Conservation (phyloP, 2,113 vertebrate genomes). For the Columba livia region DNA sequence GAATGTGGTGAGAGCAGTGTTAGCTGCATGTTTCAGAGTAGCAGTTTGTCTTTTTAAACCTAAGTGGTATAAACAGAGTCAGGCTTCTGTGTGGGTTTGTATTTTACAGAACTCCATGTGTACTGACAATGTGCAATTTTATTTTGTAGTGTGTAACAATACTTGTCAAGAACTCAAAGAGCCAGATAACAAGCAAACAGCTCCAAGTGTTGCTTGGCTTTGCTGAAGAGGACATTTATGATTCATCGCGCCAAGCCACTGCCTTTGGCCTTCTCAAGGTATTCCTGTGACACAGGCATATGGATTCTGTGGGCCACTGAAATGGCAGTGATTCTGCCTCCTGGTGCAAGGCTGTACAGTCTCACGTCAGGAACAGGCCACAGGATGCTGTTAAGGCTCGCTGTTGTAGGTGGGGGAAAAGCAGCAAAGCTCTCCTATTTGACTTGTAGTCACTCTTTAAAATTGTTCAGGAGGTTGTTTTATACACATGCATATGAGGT, state of each 20-base stretch:
- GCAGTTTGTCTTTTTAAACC: neutral
- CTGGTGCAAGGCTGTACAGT: neutral
- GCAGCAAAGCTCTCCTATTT: neutral
- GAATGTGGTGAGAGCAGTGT: neutral
- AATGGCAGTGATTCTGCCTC: neutral
- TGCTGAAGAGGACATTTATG: constrained; percentile 97
- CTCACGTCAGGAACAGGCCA: neutral
- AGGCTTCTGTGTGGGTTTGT: neutral
- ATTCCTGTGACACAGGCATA: neutral
- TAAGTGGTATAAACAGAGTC: neutral
- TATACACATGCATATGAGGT: neutral
- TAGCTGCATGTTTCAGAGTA: neutral
- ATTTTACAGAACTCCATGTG: neutral
- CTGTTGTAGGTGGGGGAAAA: neutral
- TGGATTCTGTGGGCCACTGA: neutral
- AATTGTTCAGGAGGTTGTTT: neutral
- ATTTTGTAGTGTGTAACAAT: constrained; percentile 86
- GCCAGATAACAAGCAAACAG: constrained; percentile 87
- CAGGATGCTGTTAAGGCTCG: neutral
- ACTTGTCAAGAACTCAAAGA: constrained; percentile 86
- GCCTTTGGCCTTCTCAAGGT: constrained; percentile 97
- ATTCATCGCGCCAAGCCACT: constrained; percentile 90
- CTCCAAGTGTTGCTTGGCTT: constrained; percentile 94
- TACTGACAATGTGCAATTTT: neutral
- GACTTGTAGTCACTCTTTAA: neutral